phyloP scores from a whole-genome alignment of 2,113 vertebrate genomes.

The Plotosus lineatus region DNA sequence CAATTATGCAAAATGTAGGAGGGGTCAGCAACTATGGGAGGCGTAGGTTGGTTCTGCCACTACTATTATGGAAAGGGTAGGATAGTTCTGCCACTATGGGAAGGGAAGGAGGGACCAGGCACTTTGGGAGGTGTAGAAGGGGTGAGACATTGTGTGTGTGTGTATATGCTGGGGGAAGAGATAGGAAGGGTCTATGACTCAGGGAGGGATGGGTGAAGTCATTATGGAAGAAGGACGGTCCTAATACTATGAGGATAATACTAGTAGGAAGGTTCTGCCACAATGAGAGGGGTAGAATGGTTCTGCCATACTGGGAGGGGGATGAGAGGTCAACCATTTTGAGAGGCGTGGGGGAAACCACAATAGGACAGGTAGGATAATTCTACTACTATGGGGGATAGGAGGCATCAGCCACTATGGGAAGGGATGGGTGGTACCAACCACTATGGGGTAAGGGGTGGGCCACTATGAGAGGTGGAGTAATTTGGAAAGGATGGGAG shows the following conservation, averaged over 20 bases:
- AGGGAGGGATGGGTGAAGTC: background rate
- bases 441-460: background rate
- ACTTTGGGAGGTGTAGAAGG: background rate
- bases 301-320: background rate
- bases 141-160: no score
- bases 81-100: background rate
- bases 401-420: background rate
- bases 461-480: background rate
- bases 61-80: background rate
- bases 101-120: no score
- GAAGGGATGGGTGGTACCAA: background rate
- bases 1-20: no score
- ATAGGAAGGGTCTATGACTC: background rate
- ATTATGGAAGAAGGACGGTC: no score
- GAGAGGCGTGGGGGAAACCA: no score
- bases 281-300: background rate
- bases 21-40: background rate
- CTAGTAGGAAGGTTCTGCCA: background rate
- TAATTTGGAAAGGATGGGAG: background rate
- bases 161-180: no score
- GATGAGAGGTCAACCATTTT: background rate
- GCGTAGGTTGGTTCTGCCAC: background rate
- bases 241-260: accelerated
- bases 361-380: background rate
- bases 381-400: background rate